Conservation (phyloP, 2,888 invertebrate genomes). For the Dryococelus australis region DNA sequence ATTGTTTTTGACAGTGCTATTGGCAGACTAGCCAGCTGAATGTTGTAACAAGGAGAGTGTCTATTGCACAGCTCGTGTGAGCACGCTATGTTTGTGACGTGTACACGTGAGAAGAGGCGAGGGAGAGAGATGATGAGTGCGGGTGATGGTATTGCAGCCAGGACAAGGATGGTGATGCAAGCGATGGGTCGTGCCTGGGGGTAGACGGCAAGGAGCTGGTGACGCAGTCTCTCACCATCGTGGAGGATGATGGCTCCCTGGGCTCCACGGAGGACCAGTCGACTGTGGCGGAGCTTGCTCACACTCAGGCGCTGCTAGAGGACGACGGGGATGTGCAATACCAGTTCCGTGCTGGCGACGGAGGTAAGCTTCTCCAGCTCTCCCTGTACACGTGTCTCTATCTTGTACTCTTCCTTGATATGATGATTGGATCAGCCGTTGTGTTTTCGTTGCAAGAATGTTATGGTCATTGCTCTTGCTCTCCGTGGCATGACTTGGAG, state of each 20-base stretch:
- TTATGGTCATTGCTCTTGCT: no score
- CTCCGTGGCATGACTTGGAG: no score
- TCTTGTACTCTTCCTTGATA: no score
- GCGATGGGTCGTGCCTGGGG: constrained; percentile 41
- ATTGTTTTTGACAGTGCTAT: no score
- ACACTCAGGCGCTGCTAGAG: constrained; percentile 65
- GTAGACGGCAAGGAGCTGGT: constrained; percentile 52
- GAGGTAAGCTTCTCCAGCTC: constrained; percentile 52
- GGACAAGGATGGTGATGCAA: constrained; percentile 47
- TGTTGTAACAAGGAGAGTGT: no score
- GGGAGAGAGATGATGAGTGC: background rate
- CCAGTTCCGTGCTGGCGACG: constrained; percentile 59
- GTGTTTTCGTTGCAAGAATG: no score
- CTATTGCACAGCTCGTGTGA: no score
- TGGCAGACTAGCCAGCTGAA: no score
- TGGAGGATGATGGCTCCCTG: constrained; percentile 59
- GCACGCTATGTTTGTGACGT: no score
- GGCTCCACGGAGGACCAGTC: constrained; percentile 61
- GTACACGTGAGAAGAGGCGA: no score
- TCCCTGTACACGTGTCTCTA: no score
- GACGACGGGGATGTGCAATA: constrained; percentile 60
- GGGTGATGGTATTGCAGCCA: constrained; percentile 42
- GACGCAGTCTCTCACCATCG: constrained; percentile 57
- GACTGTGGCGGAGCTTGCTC: constrained; percentile 62
- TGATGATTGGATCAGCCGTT: no score